Evolutionary conservation across 1,140 invertebrate species (phyloP).

Genomic region (Aleiodes sp.): DNA sequence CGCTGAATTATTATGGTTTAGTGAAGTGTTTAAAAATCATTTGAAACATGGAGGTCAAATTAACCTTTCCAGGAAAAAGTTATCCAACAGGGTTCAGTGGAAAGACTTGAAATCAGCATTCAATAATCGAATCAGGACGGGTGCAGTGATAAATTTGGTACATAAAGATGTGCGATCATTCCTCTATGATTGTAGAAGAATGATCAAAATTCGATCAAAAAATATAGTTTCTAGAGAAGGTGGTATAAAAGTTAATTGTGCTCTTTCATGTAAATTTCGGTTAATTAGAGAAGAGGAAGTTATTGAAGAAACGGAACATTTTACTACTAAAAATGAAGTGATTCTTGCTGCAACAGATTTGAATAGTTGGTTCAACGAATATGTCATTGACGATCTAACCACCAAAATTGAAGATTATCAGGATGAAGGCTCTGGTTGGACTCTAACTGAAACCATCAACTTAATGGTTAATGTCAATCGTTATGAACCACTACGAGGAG

Average conservation of each 20-base stretch:
- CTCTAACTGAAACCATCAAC: too few species aligned
- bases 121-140: background rate
- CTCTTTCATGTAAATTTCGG: background rate
- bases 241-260: background rate
- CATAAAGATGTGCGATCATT: background rate
- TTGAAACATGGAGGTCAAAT: background rate
- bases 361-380: conserved; percentile 15
- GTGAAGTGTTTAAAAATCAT: background rate
- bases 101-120: background rate
- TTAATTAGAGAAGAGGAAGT: too few species aligned
- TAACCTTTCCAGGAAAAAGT: background rate
- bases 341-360: background rate
- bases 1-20: background rate
- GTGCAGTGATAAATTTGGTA: background rate
- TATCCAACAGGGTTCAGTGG: background rate
- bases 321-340: background rate
- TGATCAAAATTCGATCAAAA: background rate
- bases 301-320: background rate
- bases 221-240: too few species aligned
- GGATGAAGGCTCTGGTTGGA: too few species aligned
- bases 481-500: background rate
- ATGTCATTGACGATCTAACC: conserved; percentile 14
- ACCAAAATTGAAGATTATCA: too few species aligned
- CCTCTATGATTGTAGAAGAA: background rate
- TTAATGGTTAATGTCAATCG: conserved; percentile 28